Percentiles rank a stretch among this genome's conserved stretches.
These are phyloP conservation scores for Diarsia brunnea DNA, from an alignment of 2,888 invertebrate genomes.

Conservation along the genomic window DNA sequence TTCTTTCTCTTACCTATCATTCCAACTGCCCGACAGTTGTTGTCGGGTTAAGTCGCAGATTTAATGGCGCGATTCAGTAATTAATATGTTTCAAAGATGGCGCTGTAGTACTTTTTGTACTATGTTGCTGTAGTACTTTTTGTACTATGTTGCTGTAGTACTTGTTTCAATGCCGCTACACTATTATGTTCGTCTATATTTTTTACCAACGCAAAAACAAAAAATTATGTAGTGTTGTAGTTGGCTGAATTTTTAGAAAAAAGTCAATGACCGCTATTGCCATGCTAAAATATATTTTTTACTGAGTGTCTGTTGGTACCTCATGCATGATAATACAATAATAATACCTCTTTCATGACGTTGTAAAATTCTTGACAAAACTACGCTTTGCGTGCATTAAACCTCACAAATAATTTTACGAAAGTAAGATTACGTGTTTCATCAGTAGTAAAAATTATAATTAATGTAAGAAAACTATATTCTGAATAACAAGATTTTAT, in stretches of 20 bases:
- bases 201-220: background rate
- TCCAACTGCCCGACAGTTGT: background rate
- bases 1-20: no score
- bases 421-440: constrained; percentile 6
- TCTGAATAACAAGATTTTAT: background rate
- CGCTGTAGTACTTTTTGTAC: background rate
- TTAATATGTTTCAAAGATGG: background rate
- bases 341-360: background rate
- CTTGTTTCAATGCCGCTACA: background rate
- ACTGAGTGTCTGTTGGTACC: background rate
- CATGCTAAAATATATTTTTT: background rate
- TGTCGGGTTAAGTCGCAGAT: background rate
- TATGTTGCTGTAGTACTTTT: background rate
- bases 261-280: background rate
- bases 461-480: background rate
- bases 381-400: constrained; percentile 38
- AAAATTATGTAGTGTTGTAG: background rate
- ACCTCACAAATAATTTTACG: constrained; percentile 1
- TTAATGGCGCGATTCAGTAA: background rate
- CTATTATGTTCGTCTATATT: background rate
- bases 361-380: background rate
- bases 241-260: background rate
- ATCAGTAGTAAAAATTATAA: constrained; percentile 1
- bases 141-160: background rate
- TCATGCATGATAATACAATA: background rate